Evolutionary conservation across 2,113 vertebrate species (phyloP).

Genomic region (Silurus asotus): DNA sequence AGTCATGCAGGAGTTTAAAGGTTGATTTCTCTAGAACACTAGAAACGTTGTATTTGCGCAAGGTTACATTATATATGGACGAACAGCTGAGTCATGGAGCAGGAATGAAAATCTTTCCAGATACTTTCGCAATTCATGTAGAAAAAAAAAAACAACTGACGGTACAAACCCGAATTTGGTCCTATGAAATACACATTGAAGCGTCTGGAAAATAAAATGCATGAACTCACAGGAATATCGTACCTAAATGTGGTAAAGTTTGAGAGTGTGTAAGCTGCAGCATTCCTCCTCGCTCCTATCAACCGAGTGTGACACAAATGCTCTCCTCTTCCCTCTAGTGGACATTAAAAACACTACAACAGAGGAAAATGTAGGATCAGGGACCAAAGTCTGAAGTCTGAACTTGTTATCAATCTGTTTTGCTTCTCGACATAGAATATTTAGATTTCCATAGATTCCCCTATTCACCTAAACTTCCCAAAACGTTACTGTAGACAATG

Average conservation of each 20-base stretch:
- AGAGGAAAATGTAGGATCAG: not conserved
- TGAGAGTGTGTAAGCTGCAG: slow-evolving; percentile 26
- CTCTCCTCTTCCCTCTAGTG: slow-evolving; percentile 28
- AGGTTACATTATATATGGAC: not conserved
- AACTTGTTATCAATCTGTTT: not conserved
- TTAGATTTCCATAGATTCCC: not conserved
- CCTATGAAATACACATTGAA: not conserved
- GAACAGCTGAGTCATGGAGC: slow-evolving; percentile 52
- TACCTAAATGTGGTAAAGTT: slow-evolving; percentile 22
- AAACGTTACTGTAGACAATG: not conserved
- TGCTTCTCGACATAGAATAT: not conserved
- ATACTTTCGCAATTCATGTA: not conserved
- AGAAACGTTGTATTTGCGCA: not conserved
- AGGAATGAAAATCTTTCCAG: not conserved
- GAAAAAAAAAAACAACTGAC: too few relatives aligned
- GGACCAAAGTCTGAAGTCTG: not conserved
- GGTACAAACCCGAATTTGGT: not conserved
- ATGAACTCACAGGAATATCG: slow-evolving; percentile 44
- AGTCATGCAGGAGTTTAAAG: not conserved
- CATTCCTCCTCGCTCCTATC: slow-evolving; percentile 9
- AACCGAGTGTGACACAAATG: not conserved
- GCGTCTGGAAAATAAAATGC: slow-evolving; percentile 2
- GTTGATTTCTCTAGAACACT: not conserved
- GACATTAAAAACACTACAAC: slow-evolving; percentile 8
- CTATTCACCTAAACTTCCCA: not conserved